Evolutionary conservation across 2,113 vertebrate genomes (phyloP).

Genomic region (Todiramphus saurophagus): DNA sequence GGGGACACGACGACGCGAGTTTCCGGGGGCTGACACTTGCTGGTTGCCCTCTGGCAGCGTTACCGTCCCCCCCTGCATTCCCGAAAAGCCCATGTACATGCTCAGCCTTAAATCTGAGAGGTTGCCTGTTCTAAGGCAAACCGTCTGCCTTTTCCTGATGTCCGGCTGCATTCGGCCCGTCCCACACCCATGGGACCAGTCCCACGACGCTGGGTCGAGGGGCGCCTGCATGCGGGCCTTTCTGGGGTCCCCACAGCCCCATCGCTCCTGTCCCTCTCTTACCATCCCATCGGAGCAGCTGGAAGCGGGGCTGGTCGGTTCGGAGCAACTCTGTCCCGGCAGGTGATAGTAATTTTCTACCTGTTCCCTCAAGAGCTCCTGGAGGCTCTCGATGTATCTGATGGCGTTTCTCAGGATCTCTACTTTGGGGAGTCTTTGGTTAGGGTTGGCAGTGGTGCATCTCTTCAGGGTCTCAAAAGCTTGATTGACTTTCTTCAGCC

Average conservation of each 20-base stretch:
- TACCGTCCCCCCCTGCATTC: neutral
- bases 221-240: neutral
- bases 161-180: neutral
- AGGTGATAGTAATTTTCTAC: slow-evolving; percentile 91
- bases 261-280: slow-evolving; percentile 46
- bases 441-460: slow-evolving; percentile 92
- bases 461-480: slow-evolving; percentile 93
- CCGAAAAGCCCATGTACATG: neutral
- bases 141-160: neutral
- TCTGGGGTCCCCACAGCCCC: neutral
- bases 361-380: slow-evolving; percentile 91
- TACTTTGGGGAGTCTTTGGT: slow-evolving; percentile 95
- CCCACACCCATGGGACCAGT: neutral
- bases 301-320: slow-evolving; percentile 90
- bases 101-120: neutral
- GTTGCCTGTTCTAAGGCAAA: neutral
- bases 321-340: slow-evolving; percentile 84
- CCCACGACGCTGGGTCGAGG: neutral
- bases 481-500: slow-evolving; percentile 97
- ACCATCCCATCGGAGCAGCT: slow-evolving; percentile 94
- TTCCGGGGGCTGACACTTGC: neutral
- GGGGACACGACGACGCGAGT: neutral
- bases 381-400: slow-evolving; percentile 94
- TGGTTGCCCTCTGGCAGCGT: neutral
- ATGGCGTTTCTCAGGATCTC: slow-evolving; percentile 98